A percentile compares a stretch with the other conserved stretches of the same genome.
These are phyloP conservation scores for Porites evermanni DNA, from an alignment of 92 coral and sea anemone species.

Conservation along the genomic window DNA sequence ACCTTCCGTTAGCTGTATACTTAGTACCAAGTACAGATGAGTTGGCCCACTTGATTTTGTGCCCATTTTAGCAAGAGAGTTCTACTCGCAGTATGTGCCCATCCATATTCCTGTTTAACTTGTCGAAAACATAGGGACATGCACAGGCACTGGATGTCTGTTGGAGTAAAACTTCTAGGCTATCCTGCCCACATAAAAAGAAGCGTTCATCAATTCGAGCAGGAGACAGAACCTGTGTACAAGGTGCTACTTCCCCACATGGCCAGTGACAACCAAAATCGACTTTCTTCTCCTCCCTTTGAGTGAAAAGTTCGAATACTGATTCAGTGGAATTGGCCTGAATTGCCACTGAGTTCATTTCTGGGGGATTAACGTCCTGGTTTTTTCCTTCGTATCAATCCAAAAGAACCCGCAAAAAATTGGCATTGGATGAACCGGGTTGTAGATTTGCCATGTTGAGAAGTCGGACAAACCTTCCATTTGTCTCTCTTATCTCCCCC, in stretches of 20 bases:
- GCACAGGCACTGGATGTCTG: conserved; percentile 4
- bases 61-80: conserved; percentile 6
- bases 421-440: conserved; percentile 2
- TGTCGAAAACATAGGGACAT: background rate
- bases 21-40: conserved; percentile 23
- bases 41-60: conserved; percentile 19
- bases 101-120: background rate
- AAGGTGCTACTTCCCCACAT: too few species aligned
- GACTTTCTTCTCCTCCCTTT: background rate
- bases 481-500: background rate
- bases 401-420: background rate
- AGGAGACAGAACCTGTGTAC: conserved; percentile 11
- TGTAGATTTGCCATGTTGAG: background rate
- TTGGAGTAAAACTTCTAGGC: background rate
- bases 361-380: too few species aligned
- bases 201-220: background rate
- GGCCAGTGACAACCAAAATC: background rate
- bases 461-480: background rate
- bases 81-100: background rate
- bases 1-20: conserved; percentile 20
- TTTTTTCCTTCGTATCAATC: conserved; percentile 2
- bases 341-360: background rate
- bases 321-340: background rate
- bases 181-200: conserved; percentile 1
- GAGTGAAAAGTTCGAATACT: too few species aligned